Evolutionary conservation across 1,140 invertebrate species (phyloP).

Genomic region (Listronotus oregonensis): DNA sequence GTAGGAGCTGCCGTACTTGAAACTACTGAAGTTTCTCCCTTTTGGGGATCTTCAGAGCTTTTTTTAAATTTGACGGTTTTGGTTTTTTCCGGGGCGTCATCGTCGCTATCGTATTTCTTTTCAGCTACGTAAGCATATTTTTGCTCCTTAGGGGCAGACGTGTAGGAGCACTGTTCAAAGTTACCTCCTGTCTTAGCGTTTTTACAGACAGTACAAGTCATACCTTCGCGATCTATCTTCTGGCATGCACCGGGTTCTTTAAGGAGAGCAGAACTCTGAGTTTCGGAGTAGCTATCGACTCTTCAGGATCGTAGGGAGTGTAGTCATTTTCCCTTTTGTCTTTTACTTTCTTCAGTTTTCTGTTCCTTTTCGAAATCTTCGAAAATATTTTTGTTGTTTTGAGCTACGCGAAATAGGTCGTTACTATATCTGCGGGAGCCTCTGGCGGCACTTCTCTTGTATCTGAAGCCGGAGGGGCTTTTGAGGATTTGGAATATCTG

Average conservation of each 20-base stretch:
- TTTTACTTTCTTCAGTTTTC: constrained; percentile 41
- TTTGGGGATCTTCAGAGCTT: neutral
- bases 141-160: constrained; percentile 69
- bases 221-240: constrained; percentile 65
- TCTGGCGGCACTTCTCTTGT: constrained; percentile 44
- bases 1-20: constrained; percentile 2
- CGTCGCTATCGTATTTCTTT: constrained; percentile 62
- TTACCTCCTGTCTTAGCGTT: constrained; percentile 70
- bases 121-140: constrained; percentile 70
- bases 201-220: constrained; percentile 70
- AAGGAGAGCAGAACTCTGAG: constrained; percentile 60
- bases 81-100: constrained; percentile 57
- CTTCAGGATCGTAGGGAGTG: constrained; percentile 37
- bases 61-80: constrained; percentile 26
- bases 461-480: constrained; percentile 38
- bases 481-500: constrained; percentile 44
- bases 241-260: constrained; percentile 66
- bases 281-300: constrained; percentile 58
- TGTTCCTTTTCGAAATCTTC: constrained; percentile 42
- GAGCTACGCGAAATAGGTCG: constrained; percentile 50
- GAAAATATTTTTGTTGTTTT: constrained; percentile 41
- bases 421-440: constrained; percentile 20
- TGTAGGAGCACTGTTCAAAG: constrained; percentile 73
- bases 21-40: constrained; percentile 5
- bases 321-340: constrained; percentile 45